A percentile compares a stretch with the other conserved stretches of the same genome.
Evolutionary conservation across 1,140 invertebrate genomes (phyloP).

Genomic region (Drosophila elegans): DNA sequence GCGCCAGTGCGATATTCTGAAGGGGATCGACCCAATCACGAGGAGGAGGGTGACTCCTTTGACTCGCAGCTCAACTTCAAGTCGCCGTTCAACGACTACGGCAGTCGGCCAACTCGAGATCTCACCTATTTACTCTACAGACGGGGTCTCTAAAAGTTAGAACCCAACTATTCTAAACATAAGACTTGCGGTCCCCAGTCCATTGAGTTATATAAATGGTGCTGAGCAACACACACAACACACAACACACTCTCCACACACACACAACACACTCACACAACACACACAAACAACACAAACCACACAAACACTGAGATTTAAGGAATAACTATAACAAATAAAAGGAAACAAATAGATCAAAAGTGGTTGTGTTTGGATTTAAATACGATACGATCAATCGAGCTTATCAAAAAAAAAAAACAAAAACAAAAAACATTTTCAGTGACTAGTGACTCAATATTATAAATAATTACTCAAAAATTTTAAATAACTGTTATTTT

Average conservation of each 20-base stretch:
- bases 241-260: constrained; percentile 7
- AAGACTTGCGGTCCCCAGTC: constrained; percentile 1
- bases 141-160: constrained; percentile 49
- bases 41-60: constrained; percentile 39
- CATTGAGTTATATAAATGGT: constrained; percentile 15
- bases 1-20: constrained; percentile 19
- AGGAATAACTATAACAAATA: not conserved
- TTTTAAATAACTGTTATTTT: not conserved
- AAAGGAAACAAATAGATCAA: constrained; percentile 2
- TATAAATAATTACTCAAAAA: not conserved
- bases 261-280: not conserved
- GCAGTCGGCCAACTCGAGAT: constrained; percentile 66
- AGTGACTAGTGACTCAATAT: constrained; percentile 6
- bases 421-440: not conserved
- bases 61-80: constrained; percentile 62
- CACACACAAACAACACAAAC: constrained; percentile 1
- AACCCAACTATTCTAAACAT: not conserved
- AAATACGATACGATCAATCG: not conserved
- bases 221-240: constrained; percentile 12
- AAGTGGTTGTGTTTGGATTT: constrained; percentile 1
- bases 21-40: not conserved
- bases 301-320: constrained; percentile 1
- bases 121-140: constrained; percentile 64
- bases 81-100: constrained; percentile 69
- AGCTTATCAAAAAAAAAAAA: not conserved